phyloP scores from a whole-genome alignment of 1,140 invertebrate species.

The Drosophila navojoa region DNA sequence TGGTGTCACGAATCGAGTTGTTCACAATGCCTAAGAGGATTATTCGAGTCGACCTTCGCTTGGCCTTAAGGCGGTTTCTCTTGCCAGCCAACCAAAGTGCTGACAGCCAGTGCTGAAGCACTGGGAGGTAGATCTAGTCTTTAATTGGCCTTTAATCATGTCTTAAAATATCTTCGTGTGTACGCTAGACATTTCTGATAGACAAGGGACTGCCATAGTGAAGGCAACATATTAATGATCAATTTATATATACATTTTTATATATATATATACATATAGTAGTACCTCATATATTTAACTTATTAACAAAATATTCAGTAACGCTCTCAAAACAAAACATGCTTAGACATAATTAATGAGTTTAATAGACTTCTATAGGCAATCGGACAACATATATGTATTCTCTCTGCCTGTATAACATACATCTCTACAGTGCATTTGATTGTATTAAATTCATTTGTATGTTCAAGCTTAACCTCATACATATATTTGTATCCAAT shows the following conservation, averaged over 20 bases:
- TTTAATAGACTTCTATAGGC: too few species aligned
- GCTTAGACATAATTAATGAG: too few species aligned
- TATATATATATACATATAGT: too few species aligned
- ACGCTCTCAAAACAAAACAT: too few species aligned
- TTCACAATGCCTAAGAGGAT: constrained; percentile 14
- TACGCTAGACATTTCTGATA: not conserved
- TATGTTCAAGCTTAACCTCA: not conserved
- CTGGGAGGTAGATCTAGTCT: not conserved
- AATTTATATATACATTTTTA: too few species aligned
- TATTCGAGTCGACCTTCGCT: constrained; percentile 22
- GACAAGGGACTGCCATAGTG: too few species aligned
- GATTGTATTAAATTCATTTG: too few species aligned
- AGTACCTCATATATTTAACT: too few species aligned
- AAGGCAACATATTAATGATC: too few species aligned
- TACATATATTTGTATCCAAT: not conserved
- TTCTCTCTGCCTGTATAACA: not conserved
- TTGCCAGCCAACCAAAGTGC: constrained; percentile 16
- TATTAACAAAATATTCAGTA: too few species aligned
- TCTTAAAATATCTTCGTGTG: not conserved
- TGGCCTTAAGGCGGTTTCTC: not conserved
- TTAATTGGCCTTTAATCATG: constrained; percentile 16
- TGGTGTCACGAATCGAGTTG: constrained; percentile 36
- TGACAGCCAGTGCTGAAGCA: constrained; percentile 15
- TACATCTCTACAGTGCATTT: too few species aligned
- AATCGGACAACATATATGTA: too few species aligned